Evolutionary conservation across 2,797 vertebrate genomes (phyloP), one percentile per base, ranked within the genome.

Genomic region (Alectoris magna): DNA sequence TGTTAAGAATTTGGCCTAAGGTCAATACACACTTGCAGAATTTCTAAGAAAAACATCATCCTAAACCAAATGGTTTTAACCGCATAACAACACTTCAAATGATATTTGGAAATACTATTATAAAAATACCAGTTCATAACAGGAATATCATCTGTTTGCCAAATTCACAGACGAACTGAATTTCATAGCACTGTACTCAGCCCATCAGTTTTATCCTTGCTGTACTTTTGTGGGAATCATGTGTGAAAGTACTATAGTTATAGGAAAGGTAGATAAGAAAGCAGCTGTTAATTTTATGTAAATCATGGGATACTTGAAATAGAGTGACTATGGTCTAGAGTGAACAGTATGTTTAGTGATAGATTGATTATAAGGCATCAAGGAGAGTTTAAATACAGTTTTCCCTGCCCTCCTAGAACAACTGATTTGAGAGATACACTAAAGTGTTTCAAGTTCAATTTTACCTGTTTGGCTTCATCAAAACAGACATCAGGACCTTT

Each of bases 401-500:
- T 81, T 67, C 56, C 83, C 76, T 88, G 38, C 43, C 81, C 4
- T 4, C 75, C 83, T 93, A 83, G 80, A 95, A 39, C 23, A 83
- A 31, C 22, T 87, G 73, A 46, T 86, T 71, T 23, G 49, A 49
- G 67, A 41, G 10, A 24, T 9, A 36, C n/a, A 26, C 19, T 55
- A 62, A 51, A 44, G 7, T 14, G 64, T 70, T 56, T 43, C 31
- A 82, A 80, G 4, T 51, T 82, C 56, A 81, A 2, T 97, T 98
- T 99, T 98, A 99, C 99, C 84, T 98, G 95, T 88, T 97, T 96
- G 74, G 99, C 99, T 96, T 99, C 98, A 97, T 99, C 99, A 91
- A 99, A 99, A 97, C 99, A 99, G 95, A 98, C 98, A 10, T 99
- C 99, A 0, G 99, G 99, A 60, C 99, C 99, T 95, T 99, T 99